A percentile compares a stretch with the other conserved stretches of the same genome.
These are phyloP conservation scores for Notothenia rossii DNA, from an alignment of 2,113 vertebrate genomes.

Conservation along the genomic window DNA sequence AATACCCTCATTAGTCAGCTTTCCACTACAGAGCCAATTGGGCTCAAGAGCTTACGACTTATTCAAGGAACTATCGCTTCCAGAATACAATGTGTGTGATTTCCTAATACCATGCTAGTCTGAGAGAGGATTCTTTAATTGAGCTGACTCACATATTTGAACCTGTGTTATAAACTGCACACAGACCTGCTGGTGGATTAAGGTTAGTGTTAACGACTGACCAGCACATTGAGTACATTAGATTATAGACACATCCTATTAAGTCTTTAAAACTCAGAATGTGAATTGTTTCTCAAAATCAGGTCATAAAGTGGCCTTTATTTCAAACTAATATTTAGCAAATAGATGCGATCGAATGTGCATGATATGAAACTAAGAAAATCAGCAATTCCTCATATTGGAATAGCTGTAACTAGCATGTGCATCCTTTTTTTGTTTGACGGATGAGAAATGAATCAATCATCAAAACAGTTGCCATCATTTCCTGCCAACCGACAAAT, in stretches of 20 bases:
- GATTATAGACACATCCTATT: not conserved
- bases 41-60: conserved; percentile 44
- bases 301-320: not conserved
- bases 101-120: conserved; percentile 23
- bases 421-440: not conserved
- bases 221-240: not conserved
- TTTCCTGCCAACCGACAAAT: not conserved
- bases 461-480: not conserved
- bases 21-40: conserved; percentile 56
- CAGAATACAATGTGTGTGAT: conserved; percentile 40
- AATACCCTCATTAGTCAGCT: conserved; percentile 70
- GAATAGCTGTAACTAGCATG: not conserved
- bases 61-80: conserved; percentile 26
- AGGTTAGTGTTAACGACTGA: not conserved
- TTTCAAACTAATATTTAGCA: not conserved
- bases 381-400: not conserved
- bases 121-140: conserved; percentile 19
- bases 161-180: not conserved
- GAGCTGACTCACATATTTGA: conserved; percentile 25
- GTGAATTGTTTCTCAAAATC: not conserved
- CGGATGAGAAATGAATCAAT: not conserved
- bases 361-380: not conserved
- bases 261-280: not conserved
- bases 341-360: not conserved
- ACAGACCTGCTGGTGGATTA: not conserved